These are phyloP conservation scores for Rhea americana DNA, from an alignment of 2,113 vertebrate species.

Conservation along the genomic window DNA sequence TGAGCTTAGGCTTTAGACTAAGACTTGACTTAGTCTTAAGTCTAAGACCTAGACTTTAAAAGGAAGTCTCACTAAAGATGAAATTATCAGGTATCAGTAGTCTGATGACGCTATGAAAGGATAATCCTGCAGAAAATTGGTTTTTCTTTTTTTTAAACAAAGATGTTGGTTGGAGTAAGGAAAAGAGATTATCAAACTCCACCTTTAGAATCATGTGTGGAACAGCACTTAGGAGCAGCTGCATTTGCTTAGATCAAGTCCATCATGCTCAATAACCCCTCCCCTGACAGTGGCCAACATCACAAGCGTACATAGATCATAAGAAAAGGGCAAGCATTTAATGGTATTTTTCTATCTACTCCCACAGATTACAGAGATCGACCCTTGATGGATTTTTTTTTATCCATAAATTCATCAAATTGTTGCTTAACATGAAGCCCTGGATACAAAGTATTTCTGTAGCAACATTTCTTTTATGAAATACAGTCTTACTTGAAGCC, in stretches of 20 bases:
- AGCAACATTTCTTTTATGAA: background rate
- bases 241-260: slow-evolving; percentile 7
- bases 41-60: background rate
- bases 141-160: background rate
- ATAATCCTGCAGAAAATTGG: background rate
- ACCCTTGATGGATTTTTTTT: background rate
- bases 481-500: background rate
- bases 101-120: background rate
- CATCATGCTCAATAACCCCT: background rate
- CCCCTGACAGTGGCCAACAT: slow-evolving; percentile 1
- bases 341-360: background rate
- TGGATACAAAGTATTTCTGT: background rate
- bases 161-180: background rate
- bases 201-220: background rate
- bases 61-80: background rate
- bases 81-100: background rate
- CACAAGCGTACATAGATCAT: background rate
- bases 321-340: background rate
- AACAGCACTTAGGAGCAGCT: slow-evolving; percentile 5
- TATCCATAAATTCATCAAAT: background rate
- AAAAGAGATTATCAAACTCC: background rate
- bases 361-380: background rate
- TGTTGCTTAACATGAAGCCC: background rate
- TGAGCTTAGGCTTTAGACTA: no score
- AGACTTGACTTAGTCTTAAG: no score